Evolutionary conservation across 2,113 vertebrate genomes (phyloP), one percentile per base, ranked within the genome.

Genomic region (Scophthalmus maximus): DNA sequence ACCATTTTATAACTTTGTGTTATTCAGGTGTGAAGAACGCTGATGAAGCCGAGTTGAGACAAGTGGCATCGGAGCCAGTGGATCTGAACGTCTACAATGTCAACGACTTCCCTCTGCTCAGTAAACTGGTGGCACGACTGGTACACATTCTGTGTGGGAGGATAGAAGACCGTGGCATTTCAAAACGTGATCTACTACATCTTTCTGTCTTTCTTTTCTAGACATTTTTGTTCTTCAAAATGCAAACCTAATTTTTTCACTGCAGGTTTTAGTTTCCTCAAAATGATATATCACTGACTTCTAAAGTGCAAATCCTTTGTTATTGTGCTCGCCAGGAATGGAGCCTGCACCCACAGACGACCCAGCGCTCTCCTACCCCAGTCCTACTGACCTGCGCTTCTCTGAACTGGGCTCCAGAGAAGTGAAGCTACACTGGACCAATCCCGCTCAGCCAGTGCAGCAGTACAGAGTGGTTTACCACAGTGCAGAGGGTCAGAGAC

Each of bases 11-110:
- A 22, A 23, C 3, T 52, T 22, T 61, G 20, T 49, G 2, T 68
- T 12, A 6, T 34, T 47, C 84, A 98, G 97, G 97, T 1, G 96
- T 98, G 75, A 98, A 98, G 89, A 98, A 98, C 0, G 97, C 97
- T 0, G 96, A 98, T 0, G 96, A 97, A 78, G 94, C 94, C 0
- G 97, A 99, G 84, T 79, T 98, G 83, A 93, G 89, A 73, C 95
- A 97, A 29, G 93, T 98, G 73, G 97, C 95, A 0, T 97, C 97
- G 0, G 94, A 93, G 56, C 97, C 97, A 0, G 87, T 95, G 79
- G 96, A 98, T 64, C 82, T 96, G 57, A 97, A 95, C 0, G 94
- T 97, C 0, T 96, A 96, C 93, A 96, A 94, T 0, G 95, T 98
- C 38, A 93, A 95, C 52, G 96, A 96, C 84, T 98, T 98, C 82